Evolutionary conservation across 2,888 invertebrate species (phyloP).

Genomic region (Netelia melanura): DNA sequence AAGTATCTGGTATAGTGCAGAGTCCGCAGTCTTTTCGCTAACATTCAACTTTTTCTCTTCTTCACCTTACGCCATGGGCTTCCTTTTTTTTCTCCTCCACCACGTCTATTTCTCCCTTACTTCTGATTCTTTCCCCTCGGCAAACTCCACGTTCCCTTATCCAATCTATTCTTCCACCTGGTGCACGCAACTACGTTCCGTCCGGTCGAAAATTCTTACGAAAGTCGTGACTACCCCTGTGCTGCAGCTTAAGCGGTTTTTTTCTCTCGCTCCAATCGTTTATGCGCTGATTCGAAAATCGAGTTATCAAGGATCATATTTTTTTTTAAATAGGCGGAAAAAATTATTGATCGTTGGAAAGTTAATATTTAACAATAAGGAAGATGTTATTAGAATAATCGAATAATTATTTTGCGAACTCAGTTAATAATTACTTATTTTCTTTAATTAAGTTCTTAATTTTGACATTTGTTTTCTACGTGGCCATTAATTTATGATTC

Average conservation of each 20-base stretch:
- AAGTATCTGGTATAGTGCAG: conserved; percentile 57
- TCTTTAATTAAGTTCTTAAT: too few relatives aligned
- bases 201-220: conserved; percentile 70
- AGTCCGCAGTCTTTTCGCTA: conserved; percentile 45
- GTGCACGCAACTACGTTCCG: conserved; percentile 72
- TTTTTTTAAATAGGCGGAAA: too few relatives aligned
- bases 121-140: conserved; percentile 47
- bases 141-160: conserved; percentile 68
- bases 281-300: not conserved
- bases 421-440: too few relatives aligned
- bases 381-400: too few relatives aligned
- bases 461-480: too few relatives aligned
- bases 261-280: conserved; percentile 25
- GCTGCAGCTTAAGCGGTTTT: conserved; percentile 70
- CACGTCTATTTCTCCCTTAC: conserved; percentile 35
- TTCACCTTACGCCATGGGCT: conserved; percentile 2
- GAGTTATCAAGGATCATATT: conserved; percentile 11
- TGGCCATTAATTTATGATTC: too few relatives aligned
- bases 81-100: conserved; percentile 37
- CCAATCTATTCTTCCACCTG: conserved; percentile 78
- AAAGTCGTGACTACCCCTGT: conserved; percentile 47
- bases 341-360: too few relatives aligned
- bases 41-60: conserved; percentile 68
- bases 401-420: too few relatives aligned
- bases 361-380: too few relatives aligned